These are phyloP conservation scores for Physella acuta DNA, from an alignment of 1,140 invertebrate genomes.

Conservation along the genomic window DNA sequence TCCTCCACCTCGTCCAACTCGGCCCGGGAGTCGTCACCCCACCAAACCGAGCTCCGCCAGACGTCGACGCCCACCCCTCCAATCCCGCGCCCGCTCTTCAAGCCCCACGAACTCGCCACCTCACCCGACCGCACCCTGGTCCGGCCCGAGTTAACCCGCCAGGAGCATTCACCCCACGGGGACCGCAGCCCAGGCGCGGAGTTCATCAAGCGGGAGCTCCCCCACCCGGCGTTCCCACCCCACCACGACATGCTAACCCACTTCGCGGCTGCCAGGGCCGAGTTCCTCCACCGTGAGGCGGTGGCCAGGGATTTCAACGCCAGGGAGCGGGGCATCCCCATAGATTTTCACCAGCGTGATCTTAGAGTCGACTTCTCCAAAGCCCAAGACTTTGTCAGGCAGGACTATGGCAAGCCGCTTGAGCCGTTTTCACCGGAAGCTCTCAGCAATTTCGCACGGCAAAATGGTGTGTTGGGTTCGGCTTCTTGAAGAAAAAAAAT, in stretches of 20 bases:
- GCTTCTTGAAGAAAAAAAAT: constrained; percentile 24
- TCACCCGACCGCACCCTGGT: constrained; percentile 1
- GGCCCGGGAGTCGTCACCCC: not conserved
- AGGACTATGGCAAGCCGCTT: constrained; percentile 14
- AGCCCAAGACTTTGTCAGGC: constrained; percentile 22
- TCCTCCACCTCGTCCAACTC: not conserved
- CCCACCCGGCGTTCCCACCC: constrained; percentile 16
- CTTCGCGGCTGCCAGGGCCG: constrained; percentile 24
- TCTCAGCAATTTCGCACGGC: constrained; percentile 4
- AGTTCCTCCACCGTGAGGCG: constrained; percentile 20
- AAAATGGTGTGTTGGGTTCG: constrained; percentile 22
- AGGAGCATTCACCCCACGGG: not conserved
- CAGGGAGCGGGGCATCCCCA: constrained; percentile 10
- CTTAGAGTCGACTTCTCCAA: constrained; percentile 23
- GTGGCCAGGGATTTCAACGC: not conserved
- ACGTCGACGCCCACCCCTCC: not conserved
- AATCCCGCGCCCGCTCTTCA: constrained; percentile 17
- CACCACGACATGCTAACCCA: constrained; percentile 24
- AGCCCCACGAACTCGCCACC: constrained; percentile 22
- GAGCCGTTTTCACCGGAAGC: constrained; percentile 16
- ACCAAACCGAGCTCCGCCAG: not conserved
- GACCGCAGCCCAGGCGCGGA: constrained; percentile 12
- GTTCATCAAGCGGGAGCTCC: constrained; percentile 17
- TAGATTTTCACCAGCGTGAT: constrained; percentile 12
- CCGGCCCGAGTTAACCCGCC: constrained; percentile 11